Conservation (phyloP, 2,113 vertebrate species). For the Brachionichthys hirsutus region DNA sequence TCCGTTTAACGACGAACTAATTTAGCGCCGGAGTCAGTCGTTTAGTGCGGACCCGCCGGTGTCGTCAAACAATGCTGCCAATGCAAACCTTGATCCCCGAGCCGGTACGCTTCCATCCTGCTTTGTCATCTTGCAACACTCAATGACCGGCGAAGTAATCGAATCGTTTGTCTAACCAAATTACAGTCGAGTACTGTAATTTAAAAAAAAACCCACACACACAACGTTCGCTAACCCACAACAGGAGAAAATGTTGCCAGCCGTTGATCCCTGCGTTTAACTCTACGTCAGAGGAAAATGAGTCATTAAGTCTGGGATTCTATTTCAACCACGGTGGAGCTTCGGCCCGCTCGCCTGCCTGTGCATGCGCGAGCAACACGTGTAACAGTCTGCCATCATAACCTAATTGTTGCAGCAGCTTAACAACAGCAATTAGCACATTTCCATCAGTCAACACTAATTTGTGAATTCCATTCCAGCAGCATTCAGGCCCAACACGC, state of each 20-base stretch:
- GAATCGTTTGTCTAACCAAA: constrained; percentile 22
- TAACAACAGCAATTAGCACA: constrained; percentile 81
- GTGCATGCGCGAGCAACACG: constrained; percentile 34
- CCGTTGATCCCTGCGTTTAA: constrained; percentile 41
- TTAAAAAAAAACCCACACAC: too few relatives aligned
- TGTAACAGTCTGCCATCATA: constrained; percentile 74
- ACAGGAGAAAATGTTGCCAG: constrained; percentile 33
- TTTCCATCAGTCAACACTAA: constrained; percentile 79
- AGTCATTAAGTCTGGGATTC: constrained; percentile 58
- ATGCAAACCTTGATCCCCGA: too few relatives aligned
- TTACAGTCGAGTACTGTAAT: constrained; percentile 22
- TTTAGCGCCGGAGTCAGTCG: too few relatives aligned
- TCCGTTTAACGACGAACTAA: too few relatives aligned
- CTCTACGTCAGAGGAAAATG: constrained; percentile 47
- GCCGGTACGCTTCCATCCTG: constrained; percentile 2
- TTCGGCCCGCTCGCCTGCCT: constrained; percentile 23
- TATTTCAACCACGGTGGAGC: constrained; percentile 51
- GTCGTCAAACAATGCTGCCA: too few relatives aligned
- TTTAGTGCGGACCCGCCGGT: too few relatives aligned
- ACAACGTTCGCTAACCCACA: constrained; percentile 20
- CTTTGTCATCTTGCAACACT: constrained; percentile 14
- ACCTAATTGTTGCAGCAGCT: constrained; percentile 79
- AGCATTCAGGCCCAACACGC: constrained; percentile 53
- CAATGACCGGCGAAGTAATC: constrained; percentile 25
- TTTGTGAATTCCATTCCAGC: constrained; percentile 75